These are phyloP conservation scores for Danaus chrysippus DNA, from an alignment of 2,888 invertebrate genomes.

Conservation along the genomic window DNA sequence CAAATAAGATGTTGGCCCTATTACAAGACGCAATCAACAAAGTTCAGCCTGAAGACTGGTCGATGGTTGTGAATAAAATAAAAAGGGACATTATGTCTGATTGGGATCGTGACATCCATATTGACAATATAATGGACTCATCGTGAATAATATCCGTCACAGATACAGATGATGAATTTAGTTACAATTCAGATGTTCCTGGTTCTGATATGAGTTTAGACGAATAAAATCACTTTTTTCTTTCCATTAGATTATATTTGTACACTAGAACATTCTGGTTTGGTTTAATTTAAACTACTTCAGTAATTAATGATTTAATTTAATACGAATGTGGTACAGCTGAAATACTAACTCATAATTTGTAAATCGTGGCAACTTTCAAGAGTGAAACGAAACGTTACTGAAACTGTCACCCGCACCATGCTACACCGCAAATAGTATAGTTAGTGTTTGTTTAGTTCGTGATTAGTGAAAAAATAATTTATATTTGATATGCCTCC, in stretches of 20 bases:
- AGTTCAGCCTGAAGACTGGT: slow-evolving; percentile 7
- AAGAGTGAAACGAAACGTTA: no score
- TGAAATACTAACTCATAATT: no score
- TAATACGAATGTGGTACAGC: no score
- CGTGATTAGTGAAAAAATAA: slow-evolving; percentile 9
- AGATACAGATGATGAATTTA: not conserved
- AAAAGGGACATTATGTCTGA: slow-evolving; percentile 8
- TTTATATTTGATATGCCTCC: slow-evolving; percentile 12
- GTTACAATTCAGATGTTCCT: not conserved
- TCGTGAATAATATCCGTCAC: not conserved
- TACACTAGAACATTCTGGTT: not conserved
- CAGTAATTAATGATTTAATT: no score
- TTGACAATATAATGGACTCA: no score
- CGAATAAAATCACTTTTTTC: no score
- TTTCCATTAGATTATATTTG: no score
- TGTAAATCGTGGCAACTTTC: no score
- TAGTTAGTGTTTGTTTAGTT: slow-evolving; percentile 3
- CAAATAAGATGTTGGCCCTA: slow-evolving; percentile 24
- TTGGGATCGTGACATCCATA: no score
- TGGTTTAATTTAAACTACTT: slow-evolving; percentile 2
- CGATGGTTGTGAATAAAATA: slow-evolving; percentile 14
- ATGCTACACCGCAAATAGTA: no score
- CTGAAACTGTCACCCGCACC: no score
- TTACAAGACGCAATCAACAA: slow-evolving; percentile 9
- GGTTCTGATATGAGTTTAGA: no score